phyloP scores from a whole-genome alignment of 2,888 invertebrate species.

The Polydesmus complanatus region DNA sequence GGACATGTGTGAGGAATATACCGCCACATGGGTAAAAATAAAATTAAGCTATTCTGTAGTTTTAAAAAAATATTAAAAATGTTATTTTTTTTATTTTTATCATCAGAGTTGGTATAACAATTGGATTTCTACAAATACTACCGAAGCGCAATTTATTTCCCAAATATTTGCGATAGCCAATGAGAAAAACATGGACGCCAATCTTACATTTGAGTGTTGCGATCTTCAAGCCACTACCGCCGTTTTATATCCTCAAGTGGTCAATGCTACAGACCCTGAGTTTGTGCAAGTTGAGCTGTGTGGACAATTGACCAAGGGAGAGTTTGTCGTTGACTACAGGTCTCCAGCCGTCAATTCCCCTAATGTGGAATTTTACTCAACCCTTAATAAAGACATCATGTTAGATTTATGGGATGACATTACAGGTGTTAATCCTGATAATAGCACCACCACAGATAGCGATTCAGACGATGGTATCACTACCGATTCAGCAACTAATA shows the following conservation, averaged over 20 bases:
- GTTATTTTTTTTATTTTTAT: not conserved
- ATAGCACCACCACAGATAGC: not conserved
- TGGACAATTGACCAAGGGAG: constrained; percentile 2
- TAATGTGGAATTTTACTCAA: not conserved
- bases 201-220: not conserved
- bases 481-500: too few relatives aligned
- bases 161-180: not conserved
- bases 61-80: not conserved
- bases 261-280: not conserved
- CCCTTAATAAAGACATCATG: not conserved
- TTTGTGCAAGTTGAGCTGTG: constrained; percentile 3
- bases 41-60: not conserved
- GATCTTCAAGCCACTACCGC: constrained; percentile 1
- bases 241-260: constrained; percentile 5
- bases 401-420: not conserved
- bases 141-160: constrained; percentile 4
- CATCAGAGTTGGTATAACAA: constrained; percentile 8
- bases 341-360: not conserved
- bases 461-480: too few relatives aligned
- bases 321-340: constrained; percentile 9
- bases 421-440: not conserved
- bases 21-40: constrained; percentile 6
- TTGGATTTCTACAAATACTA: constrained; percentile 5
- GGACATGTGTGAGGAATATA: constrained; percentile 1
- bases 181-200: not conserved